These are phyloP conservation scores for Bibio marci DNA, from an alignment of 2,888 invertebrate species.

Conservation along the genomic window DNA sequence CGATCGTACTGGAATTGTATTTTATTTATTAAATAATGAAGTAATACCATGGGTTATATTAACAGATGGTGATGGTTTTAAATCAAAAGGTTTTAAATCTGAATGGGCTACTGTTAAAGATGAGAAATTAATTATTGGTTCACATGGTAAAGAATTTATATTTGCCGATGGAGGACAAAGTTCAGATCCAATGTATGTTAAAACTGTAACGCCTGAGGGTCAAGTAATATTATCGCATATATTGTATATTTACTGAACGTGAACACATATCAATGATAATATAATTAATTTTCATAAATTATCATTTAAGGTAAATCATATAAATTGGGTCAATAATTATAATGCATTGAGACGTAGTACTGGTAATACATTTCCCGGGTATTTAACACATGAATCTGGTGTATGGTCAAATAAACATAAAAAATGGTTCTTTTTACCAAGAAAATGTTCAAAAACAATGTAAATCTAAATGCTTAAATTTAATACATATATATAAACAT, in stretches of 20 bases:
- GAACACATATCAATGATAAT: no score
- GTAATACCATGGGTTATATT: slow-evolving; percentile 70
- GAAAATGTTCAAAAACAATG: slow-evolving; percentile 66
- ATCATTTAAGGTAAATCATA: slow-evolving; percentile 34
- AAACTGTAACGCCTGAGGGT: slow-evolving; percentile 61
- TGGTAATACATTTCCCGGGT: slow-evolving; percentile 80
- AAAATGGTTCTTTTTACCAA: slow-evolving; percentile 86
- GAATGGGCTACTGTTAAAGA: slow-evolving; percentile 96
- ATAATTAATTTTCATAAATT: no score
- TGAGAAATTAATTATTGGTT: slow-evolving; percentile 73
- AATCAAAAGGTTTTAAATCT: slow-evolving; percentile 70
- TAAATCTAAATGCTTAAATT: no score
- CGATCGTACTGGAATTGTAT: slow-evolving; percentile 87
- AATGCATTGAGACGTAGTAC: slow-evolving; percentile 56
- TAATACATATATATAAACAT: neutral
- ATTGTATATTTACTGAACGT: no score
- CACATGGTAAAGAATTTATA: slow-evolving; percentile 91
- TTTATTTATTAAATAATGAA: slow-evolving; percentile 45
- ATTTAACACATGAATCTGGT: slow-evolving; percentile 92
- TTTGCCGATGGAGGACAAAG: no score
- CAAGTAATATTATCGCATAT: no score
- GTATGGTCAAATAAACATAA: slow-evolving; percentile 75
- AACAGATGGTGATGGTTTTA: slow-evolving; percentile 78
- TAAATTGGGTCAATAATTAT: slow-evolving; percentile 54
- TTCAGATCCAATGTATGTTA: slow-evolving; percentile 92